Percentiles rank a stretch among this genome's conserved stretches.
phyloP scores from a whole-genome alignment of 1,140 invertebrate species.

The Drosophila eugracilis region DNA sequence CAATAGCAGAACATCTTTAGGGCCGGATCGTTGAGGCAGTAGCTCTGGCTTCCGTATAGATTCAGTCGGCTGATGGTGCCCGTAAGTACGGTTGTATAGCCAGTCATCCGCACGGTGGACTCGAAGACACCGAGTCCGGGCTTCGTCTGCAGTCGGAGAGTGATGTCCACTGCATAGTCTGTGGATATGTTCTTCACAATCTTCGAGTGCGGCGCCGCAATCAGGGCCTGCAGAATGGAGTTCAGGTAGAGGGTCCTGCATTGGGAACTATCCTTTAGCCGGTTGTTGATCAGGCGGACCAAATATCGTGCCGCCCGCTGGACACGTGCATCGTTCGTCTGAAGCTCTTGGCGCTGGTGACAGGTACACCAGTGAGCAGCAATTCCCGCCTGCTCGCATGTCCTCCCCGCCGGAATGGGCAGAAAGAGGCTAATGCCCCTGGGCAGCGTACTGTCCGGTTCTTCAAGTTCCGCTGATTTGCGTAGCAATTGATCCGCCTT shows the following conservation, averaged over 20 bases:
- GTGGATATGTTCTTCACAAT: slow-evolving; percentile 84
- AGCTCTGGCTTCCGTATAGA: slow-evolving; percentile 92
- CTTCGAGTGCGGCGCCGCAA: slow-evolving; percentile 73
- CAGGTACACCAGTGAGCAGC: slow-evolving; percentile 94
- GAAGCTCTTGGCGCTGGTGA: slow-evolving; percentile 87
- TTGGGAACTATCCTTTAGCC: slow-evolving; percentile 86
- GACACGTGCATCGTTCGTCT: slow-evolving; percentile 85
- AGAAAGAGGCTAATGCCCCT: slow-evolving; percentile 91
- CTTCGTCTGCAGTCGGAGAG: slow-evolving; percentile 88
- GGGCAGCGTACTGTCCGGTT: slow-evolving; percentile 67
- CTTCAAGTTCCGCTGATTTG: slow-evolving; percentile 55
- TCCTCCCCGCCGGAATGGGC: slow-evolving; percentile 89
- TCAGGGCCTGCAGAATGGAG: slow-evolving; percentile 74
- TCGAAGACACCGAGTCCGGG: slow-evolving; percentile 92
- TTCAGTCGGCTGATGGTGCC: slow-evolving; percentile 92
- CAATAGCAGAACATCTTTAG: slow-evolving; percentile 93
- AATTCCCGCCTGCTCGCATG: slow-evolving; percentile 91
- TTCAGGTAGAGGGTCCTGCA: slow-evolving; percentile 86
- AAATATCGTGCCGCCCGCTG: slow-evolving; percentile 86
- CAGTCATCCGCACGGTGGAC: slow-evolving; percentile 87
- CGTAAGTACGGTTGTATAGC: slow-evolving; percentile 85
- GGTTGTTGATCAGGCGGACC: slow-evolving; percentile 88
- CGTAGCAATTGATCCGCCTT: slow-evolving; percentile 60
- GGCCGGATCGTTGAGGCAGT: slow-evolving; percentile 90
- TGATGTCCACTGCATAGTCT: slow-evolving; percentile 86